Base-by-base conservation (phyloP, 1,140 invertebrate species). In the Danaus melanippus region DNA sequence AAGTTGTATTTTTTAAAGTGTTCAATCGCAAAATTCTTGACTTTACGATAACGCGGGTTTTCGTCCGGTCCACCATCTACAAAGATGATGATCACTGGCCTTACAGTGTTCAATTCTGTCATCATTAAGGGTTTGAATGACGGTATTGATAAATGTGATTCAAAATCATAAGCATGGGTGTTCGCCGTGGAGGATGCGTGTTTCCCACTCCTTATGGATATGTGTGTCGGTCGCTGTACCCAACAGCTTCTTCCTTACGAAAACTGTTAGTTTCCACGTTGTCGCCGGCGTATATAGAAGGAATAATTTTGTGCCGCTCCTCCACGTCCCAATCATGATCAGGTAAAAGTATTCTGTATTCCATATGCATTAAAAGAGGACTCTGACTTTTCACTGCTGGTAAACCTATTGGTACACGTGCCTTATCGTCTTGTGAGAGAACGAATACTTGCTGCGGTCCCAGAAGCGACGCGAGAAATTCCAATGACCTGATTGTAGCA, bases 241-340 rank as follows among this genome's bases (percentile, higher is more conserved):
- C 46, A 46, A 66, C 62, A 58, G 66, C 65, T 69, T 76, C 62
- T 54, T 56, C 45, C 46, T 67, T 54, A 53, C 62, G 66, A 10
- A 70, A 52, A 11, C 46, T 45, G 51, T 70, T 60, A 46, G 61
- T 53, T 53, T 64, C 53, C 44, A 76, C 52, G 42, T 61, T 64
- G 50, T 68, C 53, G 42, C 62, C 68, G 48, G 80, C 76, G 64
- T 81, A 79, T 44, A 79, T 71, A 56, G 58, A 69, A 48, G 71
- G 74, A 53, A 79, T 82, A 46, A 86, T 51, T 68, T 86, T 81
- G 58, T 86, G 79, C 39, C 60, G 56, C 46, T 58, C 52, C 44
- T 69, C 81, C 46, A 85, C 65, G 10, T 76, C 71, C 63, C 67
- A 85, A 57, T 86, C 83, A 71, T 85, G 81, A 60, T 71, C 48